A percentile compares a stretch with the other conserved stretches of the same genome.
These are phyloP conservation scores for Conger conger DNA, from an alignment of 2,113 vertebrate species.

Conservation along the genomic window DNA sequence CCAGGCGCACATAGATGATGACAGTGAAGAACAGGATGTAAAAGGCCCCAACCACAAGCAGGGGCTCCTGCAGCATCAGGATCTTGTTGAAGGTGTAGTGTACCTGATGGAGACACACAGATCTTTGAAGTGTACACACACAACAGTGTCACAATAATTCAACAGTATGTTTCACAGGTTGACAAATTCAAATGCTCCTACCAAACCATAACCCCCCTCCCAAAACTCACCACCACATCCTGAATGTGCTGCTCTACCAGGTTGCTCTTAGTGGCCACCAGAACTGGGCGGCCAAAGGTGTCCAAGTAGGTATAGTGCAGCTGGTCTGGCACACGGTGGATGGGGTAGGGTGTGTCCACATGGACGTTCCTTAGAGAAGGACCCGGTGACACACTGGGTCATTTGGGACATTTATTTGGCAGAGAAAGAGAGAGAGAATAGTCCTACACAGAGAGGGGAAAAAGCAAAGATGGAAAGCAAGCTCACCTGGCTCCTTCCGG, in stretches of 20 bases:
- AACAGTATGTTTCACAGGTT: not conserved
- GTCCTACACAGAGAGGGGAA: not conserved
- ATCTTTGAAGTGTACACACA: not conserved
- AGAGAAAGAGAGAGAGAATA: not conserved
- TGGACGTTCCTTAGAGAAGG: slow-evolving; percentile 81
- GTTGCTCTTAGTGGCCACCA: slow-evolving; percentile 91
- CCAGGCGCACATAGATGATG: slow-evolving; percentile 92
- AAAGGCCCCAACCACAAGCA: slow-evolving; percentile 93
- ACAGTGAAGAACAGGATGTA: slow-evolving; percentile 98
- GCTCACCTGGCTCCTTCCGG: slow-evolving; percentile 96
- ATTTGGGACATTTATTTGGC: not conserved
- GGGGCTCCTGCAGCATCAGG: slow-evolving; percentile 96
- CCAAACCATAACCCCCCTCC: not conserved
- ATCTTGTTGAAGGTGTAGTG: slow-evolving; percentile 97
- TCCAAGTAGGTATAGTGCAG: slow-evolving; percentile 96
- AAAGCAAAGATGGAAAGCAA: not conserved
- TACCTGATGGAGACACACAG: slow-evolving; percentile 66
- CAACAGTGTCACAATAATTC: not conserved
- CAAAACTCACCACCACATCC: slow-evolving; percentile 85
- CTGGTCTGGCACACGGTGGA: slow-evolving; percentile 80
- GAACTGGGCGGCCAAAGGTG: slow-evolving; percentile 92
- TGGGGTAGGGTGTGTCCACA: slow-evolving; percentile 89
- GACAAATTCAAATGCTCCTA: not conserved
- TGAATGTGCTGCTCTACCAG: slow-evolving; percentile 98
- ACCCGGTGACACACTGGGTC: not conserved